These are phyloP conservation scores for Hippopotamus amphibius DNA, from an alignment of 2,113 vertebrate genomes.

Conservation along the genomic window DNA sequence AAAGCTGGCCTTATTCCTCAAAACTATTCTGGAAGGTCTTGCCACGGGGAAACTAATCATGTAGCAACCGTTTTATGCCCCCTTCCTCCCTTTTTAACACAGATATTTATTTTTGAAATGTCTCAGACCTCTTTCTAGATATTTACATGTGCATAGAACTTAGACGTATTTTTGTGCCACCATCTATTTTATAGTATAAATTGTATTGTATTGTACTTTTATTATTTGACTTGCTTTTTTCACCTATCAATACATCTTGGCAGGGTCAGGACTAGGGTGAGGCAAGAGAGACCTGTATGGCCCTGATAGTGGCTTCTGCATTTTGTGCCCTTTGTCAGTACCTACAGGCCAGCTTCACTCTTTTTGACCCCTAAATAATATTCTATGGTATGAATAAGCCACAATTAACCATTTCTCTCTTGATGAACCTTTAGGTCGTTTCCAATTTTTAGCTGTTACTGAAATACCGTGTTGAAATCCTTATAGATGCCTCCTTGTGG, in stretches of 20 bases:
- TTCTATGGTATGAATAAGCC: background rate
- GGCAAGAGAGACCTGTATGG: background rate
- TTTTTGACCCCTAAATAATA: background rate
- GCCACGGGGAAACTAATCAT: background rate
- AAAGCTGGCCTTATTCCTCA: slow-evolving; percentile 51
- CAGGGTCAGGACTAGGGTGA: background rate
- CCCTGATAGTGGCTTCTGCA: background rate
- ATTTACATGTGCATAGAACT: background rate
- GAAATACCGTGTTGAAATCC: slow-evolving; percentile 15
- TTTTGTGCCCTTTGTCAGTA: background rate
- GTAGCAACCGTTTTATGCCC: background rate
- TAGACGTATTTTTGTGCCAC: background rate
- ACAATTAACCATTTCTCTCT: background rate
- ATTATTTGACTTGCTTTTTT: background rate
- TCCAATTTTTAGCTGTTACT: background rate
- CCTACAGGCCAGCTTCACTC: background rate
- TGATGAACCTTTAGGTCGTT: background rate
- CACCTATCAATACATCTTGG: background rate
- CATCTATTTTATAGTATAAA: background rate
- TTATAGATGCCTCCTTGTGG: background rate
- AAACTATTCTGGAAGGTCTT: slow-evolving; percentile 46
- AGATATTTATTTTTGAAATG: background rate
- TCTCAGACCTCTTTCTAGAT: background rate
- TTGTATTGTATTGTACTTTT: background rate
- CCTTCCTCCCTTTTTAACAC: background rate